Evolutionary conservation across 2,113 vertebrate genomes (phyloP).

Genomic region (Triplophysa dalaica): DNA sequence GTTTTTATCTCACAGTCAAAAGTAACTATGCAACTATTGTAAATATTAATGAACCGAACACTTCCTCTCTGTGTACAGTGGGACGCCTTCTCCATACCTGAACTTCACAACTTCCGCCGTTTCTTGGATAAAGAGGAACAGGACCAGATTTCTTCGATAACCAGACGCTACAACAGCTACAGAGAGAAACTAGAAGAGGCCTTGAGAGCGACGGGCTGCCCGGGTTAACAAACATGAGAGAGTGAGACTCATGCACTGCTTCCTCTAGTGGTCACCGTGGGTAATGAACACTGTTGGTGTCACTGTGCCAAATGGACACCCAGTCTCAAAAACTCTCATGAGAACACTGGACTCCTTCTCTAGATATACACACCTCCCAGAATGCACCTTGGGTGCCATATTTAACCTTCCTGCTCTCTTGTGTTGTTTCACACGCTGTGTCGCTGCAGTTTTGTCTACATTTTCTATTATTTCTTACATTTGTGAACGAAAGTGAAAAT

Average conservation of each 20-base stretch:
- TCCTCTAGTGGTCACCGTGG: slow-evolving; percentile 4
- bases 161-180: slow-evolving; percentile 81
- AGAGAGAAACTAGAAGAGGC: slow-evolving; percentile 87
- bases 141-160: slow-evolving; percentile 81
- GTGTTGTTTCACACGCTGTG: slow-evolving; percentile 35
- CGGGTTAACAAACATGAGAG: slow-evolving; percentile 67
- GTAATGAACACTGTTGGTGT: slow-evolving; percentile 27
- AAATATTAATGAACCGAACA: neutral
- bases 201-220: slow-evolving; percentile 70
- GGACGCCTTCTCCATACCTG: slow-evolving; percentile 94
- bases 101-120: slow-evolving; percentile 92
- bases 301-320: slow-evolving; percentile 15
- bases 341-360: slow-evolving; percentile 1
- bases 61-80: slow-evolving; percentile 73
- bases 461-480: slow-evolving; percentile 45
- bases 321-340: slow-evolving; percentile 38
- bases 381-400: slow-evolving; percentile 67
- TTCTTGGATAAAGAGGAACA: slow-evolving; percentile 94
- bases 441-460: slow-evolving; percentile 31
- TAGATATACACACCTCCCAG: slow-evolving; percentile 48
- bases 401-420: slow-evolving; percentile 39
- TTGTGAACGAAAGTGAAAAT: slow-evolving; percentile 65
- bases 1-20: neutral
- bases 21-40: neutral
- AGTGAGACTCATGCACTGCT: slow-evolving; percentile 4